Percentiles rank a stretch among this genome's conserved stretches.
Evolutionary conservation across 1,140 invertebrate genomes (phyloP).

Genomic region (Dinothrombium tinctorium): DNA sequence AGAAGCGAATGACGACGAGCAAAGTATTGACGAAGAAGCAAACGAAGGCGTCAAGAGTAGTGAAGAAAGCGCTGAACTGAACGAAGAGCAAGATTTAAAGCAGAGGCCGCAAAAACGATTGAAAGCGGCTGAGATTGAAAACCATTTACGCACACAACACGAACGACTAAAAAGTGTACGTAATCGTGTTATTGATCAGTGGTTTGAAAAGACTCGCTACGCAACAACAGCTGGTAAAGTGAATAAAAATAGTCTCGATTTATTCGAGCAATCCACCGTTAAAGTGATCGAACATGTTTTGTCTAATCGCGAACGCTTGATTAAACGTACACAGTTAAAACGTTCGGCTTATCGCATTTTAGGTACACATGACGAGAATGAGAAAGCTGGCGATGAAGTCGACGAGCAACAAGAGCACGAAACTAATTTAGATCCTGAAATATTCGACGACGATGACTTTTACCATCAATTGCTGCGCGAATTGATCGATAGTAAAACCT

Average conservation of each 20-base stretch:
- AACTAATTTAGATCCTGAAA: slow-evolving; percentile 48
- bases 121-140: not conserved
- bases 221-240: slow-evolving; percentile 16
- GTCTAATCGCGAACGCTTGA: slow-evolving; percentile 43
- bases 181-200: slow-evolving; percentile 42
- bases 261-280: slow-evolving; percentile 45
- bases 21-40: not conserved
- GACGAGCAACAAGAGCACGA: slow-evolving; percentile 15
- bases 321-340: slow-evolving; percentile 54
- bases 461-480: slow-evolving; percentile 78
- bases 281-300: slow-evolving; percentile 68
- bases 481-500: slow-evolving; percentile 68
- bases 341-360: slow-evolving; percentile 45
- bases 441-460: slow-evolving; percentile 91
- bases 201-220: slow-evolving; percentile 61
- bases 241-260: slow-evolving; percentile 31
- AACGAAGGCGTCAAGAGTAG: not conserved
- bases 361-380: slow-evolving; percentile 23
- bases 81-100: not conserved
- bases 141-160: not conserved
- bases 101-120: not conserved
- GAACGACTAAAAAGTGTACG: slow-evolving; percentile 11
- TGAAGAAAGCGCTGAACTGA: not conserved
- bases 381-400: slow-evolving; percentile 13
- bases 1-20: not conserved